phyloP scores from a whole-genome alignment of 2,888 invertebrate genomes.

The Ypsolopha sequella region DNA sequence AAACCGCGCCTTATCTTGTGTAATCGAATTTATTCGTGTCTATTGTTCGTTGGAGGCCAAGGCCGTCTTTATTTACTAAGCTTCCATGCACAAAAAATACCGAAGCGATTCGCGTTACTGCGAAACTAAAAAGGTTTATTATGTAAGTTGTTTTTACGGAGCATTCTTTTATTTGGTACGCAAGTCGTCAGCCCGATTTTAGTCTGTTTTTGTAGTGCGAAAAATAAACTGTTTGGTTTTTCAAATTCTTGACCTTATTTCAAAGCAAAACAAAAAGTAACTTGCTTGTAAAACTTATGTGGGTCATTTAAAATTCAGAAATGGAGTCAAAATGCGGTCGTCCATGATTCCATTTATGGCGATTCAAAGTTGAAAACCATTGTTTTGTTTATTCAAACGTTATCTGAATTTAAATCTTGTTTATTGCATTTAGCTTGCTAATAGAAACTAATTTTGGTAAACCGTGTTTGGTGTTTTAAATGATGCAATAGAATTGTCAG shows the following conservation, averaged over 20 bases:
- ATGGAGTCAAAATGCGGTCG: too few relatives aligned
- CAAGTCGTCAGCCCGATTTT: background rate
- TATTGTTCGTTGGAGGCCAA: conserved; percentile 60
- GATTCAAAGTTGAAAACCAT: background rate
- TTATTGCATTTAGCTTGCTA: background rate
- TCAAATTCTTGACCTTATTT: too few relatives aligned
- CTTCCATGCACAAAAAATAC: background rate
- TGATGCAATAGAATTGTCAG: background rate
- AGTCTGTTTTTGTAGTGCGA: background rate
- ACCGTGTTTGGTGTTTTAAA: background rate
- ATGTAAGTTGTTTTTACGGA: background rate
- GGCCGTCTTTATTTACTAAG: conserved; percentile 60
- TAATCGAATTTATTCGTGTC: conserved; percentile 51
- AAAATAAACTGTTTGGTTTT: background rate
- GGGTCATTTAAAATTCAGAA: too few relatives aligned
- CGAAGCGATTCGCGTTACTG: background rate
- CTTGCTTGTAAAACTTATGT: too few relatives aligned
- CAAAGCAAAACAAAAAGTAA: too few relatives aligned
- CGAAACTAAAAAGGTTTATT: background rate
- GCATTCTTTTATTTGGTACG: too few relatives aligned
- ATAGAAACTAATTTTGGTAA: background rate
- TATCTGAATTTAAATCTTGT: background rate
- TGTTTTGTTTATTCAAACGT: background rate
- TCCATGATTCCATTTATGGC: too few relatives aligned
- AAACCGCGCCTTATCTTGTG: conserved; percentile 3